Conservation (phyloP, 2,888 invertebrate genomes). For the Drepana falcataria region DNA sequence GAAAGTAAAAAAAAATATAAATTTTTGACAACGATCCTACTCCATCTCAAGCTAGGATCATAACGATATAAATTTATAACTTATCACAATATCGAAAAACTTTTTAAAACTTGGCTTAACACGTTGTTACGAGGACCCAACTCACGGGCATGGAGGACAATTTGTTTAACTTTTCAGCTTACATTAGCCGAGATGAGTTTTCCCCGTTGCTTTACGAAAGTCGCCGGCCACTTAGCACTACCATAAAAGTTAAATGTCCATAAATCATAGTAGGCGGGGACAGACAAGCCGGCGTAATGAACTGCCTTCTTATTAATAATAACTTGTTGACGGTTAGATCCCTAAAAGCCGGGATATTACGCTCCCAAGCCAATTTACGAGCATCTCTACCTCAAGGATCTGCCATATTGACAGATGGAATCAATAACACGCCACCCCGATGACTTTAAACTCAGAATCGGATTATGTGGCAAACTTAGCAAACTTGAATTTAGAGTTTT, state of each 20-base stretch:
- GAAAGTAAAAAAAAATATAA: too few species aligned
- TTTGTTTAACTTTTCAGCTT: conserved; percentile 68
- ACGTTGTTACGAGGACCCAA: conserved; percentile 22
- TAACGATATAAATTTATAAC: conserved; percentile 1
- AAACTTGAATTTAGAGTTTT: neutral
- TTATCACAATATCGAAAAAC: neutral
- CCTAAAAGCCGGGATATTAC: conserved; percentile 26
- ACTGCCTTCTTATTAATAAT: conserved; percentile 60
- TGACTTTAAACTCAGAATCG: conserved; percentile 32
- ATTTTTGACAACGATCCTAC: too few species aligned
- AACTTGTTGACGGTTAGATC: conserved; percentile 30
- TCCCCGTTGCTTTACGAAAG: conserved; percentile 52
- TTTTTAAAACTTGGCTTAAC: conserved; percentile 12
- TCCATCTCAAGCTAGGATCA: neutral
- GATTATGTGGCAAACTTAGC: conserved; percentile 16
- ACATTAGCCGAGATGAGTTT: conserved; percentile 64
- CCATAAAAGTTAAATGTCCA: conserved; percentile 73
- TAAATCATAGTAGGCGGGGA: conserved; percentile 63
- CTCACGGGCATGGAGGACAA: conserved; percentile 30
- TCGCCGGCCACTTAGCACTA: conserved; percentile 64
- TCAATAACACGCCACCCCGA: conserved; percentile 31
- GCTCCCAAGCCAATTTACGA: conserved; percentile 9
- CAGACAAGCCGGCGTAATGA: conserved; percentile 47
- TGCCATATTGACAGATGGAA: conserved; percentile 31
- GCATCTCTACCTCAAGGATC: conserved; percentile 4